These are phyloP conservation scores for Gambusia holbrooki DNA, from an alignment of 2,113 vertebrate genomes.

Conservation along the genomic window DNA sequence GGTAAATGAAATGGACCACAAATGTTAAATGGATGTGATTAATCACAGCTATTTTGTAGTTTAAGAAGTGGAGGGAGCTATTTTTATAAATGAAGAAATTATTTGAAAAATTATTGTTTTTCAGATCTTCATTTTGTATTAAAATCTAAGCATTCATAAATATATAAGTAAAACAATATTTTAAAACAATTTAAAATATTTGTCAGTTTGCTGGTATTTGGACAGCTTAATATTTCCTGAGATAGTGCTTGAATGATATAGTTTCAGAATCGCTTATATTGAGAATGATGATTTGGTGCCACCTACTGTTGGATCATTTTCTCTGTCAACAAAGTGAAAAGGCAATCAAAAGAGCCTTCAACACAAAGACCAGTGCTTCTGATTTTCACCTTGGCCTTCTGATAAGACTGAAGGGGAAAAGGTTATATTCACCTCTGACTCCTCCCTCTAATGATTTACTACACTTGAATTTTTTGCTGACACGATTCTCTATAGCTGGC, in stretches of 20 bases:
- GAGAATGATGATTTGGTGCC: conserved; percentile 52
- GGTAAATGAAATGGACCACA: background rate
- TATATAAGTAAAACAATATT: background rate
- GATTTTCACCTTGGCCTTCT: background rate
- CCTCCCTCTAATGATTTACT: conserved; percentile 70
- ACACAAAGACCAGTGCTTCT: conserved; percentile 3
- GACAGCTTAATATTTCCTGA: background rate
- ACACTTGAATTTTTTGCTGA: conserved; percentile 74
- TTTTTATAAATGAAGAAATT: too few species aligned
- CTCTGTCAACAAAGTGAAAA: background rate
- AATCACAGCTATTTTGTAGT: too few species aligned
- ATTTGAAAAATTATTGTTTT: too few species aligned
- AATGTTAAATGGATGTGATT: too few species aligned
- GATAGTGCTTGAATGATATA: too few species aligned
- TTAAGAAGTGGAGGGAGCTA: too few species aligned
- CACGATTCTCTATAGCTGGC: conserved; percentile 50
- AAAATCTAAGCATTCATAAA: background rate
- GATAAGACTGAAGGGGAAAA: conserved; percentile 48
- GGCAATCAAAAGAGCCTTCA: conserved; percentile 4
- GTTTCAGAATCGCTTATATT: background rate
- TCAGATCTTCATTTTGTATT: too few species aligned
- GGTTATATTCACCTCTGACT: conserved; percentile 50
- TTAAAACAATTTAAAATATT: background rate
- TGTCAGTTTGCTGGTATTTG: background rate
- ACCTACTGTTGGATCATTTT: conserved; percentile 61